These are phyloP conservation scores for Catocala fraxini DNA, from an alignment of 2,888 invertebrate species.

Conservation along the genomic window DNA sequence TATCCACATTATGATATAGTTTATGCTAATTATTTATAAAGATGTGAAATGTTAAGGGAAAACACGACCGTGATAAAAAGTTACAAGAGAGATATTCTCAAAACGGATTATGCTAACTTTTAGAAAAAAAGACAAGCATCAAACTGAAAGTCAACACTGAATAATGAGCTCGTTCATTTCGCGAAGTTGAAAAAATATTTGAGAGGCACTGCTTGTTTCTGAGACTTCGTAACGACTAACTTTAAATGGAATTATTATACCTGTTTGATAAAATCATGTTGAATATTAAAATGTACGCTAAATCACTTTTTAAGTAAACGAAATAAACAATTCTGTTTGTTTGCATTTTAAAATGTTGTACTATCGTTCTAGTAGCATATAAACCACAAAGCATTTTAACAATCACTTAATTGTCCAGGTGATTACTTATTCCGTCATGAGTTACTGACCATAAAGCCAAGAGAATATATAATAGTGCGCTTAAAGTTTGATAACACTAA, in stretches of 20 bases:
- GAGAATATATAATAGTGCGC: slow-evolving; percentile 30
- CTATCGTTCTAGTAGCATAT: too few species aligned
- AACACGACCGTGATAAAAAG: slow-evolving; percentile 31
- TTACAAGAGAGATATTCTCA: slow-evolving; percentile 45
- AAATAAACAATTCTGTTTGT: slow-evolving; percentile 18
- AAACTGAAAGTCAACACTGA: slow-evolving; percentile 61
- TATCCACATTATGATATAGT: too few species aligned
- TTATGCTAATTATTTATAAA: not conserved
- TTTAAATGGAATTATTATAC: slow-evolving; percentile 54
- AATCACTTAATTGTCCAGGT: not conserved
- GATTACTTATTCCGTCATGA: not conserved
- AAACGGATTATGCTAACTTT: slow-evolving; percentile 58
- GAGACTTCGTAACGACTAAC: slow-evolving; percentile 43
- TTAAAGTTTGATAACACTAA: slow-evolving; percentile 44
- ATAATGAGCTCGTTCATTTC: slow-evolving; percentile 58
- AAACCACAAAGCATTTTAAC: not conserved
- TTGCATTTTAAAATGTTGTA: not conserved
- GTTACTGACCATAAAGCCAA: slow-evolving; percentile 13
- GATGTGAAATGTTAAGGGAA: slow-evolving; percentile 1
- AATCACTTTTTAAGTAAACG: slow-evolving; percentile 34
- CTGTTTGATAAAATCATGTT: slow-evolving; percentile 42
- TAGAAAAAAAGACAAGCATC: slow-evolving; percentile 51
- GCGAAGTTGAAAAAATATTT: slow-evolving; percentile 50
- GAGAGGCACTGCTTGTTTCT: slow-evolving; percentile 41
- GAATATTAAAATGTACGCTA: slow-evolving; percentile 38